Conservation (phyloP, 2,113 vertebrate species). For the Papio anubis region DNA sequence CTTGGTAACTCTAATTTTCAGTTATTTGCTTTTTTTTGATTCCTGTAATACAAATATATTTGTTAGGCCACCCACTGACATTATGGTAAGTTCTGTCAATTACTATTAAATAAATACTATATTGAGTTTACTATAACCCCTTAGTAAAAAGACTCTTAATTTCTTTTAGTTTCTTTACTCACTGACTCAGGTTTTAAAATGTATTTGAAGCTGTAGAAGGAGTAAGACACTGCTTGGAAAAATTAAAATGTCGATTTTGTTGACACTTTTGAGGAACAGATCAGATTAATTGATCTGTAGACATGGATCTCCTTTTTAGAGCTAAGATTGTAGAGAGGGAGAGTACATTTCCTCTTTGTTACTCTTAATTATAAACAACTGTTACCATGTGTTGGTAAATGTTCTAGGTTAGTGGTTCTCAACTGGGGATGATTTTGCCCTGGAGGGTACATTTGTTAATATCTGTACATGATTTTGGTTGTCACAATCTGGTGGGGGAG, state of each 20-base stretch:
- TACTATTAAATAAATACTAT: neutral
- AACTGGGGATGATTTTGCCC: neutral
- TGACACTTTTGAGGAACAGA: neutral
- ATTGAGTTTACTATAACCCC: neutral
- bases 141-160: neutral
- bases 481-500: neutral
- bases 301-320: neutral
- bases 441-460: neutral
- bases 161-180: neutral
- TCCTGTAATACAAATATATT: neutral
- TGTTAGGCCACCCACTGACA: neutral
- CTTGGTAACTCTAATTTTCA: neutral
- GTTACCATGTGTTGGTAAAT: neutral
- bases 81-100: slow-evolving; percentile 14
- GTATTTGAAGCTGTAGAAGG: neutral
- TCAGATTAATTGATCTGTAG: neutral
- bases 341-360: neutral
- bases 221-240: neutral
- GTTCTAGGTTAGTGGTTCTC: neutral
- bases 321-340: neutral
- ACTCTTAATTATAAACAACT: neutral
- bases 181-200: neutral
- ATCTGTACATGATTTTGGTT: neutral
- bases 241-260: neutral
- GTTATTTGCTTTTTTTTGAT: neutral